Evolutionary conservation across 2,113 vertebrate species (phyloP).

Genomic region (human (Homo sapiens)): DNA sequence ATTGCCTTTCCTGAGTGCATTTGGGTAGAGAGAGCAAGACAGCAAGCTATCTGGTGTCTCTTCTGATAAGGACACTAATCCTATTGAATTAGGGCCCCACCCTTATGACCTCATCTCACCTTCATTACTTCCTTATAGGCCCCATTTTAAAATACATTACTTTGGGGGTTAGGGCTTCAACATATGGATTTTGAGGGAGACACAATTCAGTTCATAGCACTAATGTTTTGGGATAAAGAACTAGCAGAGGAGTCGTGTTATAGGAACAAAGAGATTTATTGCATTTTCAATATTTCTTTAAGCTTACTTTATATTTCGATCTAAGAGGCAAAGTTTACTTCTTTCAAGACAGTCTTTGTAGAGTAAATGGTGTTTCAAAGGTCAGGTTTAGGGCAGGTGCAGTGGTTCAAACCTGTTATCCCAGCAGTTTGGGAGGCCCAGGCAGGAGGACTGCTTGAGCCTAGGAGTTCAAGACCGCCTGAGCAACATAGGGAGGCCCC

Average conservation of each 20-base stretch:
- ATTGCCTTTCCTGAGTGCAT: too few species aligned
- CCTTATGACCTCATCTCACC: background rate
- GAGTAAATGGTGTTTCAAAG: background rate
- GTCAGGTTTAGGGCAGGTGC: background rate
- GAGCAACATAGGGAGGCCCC: too few species aligned
- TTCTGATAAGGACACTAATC: background rate
- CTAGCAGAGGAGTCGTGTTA: background rate
- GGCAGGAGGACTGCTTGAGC: too few species aligned
- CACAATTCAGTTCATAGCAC: background rate
- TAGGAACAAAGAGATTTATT: background rate
- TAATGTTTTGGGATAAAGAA: background rate
- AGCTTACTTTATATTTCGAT: slow-evolving; percentile 26
- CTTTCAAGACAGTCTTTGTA: background rate
- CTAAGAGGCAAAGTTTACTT: slow-evolving; percentile 19
- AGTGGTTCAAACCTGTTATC: too few species aligned
- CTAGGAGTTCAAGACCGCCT: too few species aligned
- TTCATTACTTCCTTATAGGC: background rate
- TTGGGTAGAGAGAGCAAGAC: background rate
- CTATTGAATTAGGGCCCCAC: background rate
- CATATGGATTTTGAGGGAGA: background rate
- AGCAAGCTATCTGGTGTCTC: background rate
- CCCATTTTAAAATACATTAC: background rate
- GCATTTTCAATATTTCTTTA: slow-evolving; percentile 5
- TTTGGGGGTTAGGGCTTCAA: background rate
- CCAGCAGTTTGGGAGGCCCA: too few species aligned